These are phyloP conservation scores for Labeo calbasu DNA, from an alignment of 2,797 vertebrate species.

Conservation along the genomic window DNA sequence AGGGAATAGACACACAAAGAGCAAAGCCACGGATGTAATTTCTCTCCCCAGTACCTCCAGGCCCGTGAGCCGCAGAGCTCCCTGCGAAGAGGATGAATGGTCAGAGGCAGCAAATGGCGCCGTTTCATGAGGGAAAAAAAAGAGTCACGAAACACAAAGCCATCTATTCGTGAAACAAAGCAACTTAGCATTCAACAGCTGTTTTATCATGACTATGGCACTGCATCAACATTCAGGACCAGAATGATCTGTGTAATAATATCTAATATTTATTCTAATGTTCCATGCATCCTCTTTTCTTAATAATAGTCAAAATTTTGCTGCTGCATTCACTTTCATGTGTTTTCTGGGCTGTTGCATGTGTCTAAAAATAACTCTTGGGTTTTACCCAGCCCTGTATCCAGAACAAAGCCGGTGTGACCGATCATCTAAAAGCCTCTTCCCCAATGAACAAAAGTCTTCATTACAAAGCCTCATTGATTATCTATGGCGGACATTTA, in stretches of 20 bases:
- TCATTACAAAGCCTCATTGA: constrained; percentile 57
- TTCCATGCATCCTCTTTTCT: neutral
- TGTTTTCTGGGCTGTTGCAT: neutral
- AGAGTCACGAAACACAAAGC: neutral
- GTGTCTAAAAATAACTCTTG: constrained; percentile 27
- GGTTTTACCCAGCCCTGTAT: constrained; percentile 32
- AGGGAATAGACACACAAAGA: constrained; percentile 55
- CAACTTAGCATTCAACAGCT: constrained; percentile 26
- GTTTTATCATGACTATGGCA: neutral
- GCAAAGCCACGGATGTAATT: constrained; percentile 20
- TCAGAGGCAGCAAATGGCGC: constrained; percentile 32
- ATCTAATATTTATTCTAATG: neutral
- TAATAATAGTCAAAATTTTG: neutral
- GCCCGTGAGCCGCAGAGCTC: neutral
- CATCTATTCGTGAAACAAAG: constrained; percentile 15
- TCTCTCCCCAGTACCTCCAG: constrained; percentile 22
- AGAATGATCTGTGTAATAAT: neutral
- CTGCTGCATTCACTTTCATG: neutral
- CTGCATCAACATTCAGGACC: neutral
- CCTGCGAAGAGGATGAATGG: constrained; percentile 15
- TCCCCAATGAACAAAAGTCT: constrained; percentile 51
- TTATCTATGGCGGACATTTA: constrained; percentile 49
- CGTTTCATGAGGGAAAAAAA: constrained; percentile 17
- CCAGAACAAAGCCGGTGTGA: constrained; percentile 47
- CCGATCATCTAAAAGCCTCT: constrained; percentile 30